Evolutionary conservation across 2,113 vertebrate species (phyloP), one percentile per base, ranked within the genome.

Genomic region (Mugil cephalus): DNA sequence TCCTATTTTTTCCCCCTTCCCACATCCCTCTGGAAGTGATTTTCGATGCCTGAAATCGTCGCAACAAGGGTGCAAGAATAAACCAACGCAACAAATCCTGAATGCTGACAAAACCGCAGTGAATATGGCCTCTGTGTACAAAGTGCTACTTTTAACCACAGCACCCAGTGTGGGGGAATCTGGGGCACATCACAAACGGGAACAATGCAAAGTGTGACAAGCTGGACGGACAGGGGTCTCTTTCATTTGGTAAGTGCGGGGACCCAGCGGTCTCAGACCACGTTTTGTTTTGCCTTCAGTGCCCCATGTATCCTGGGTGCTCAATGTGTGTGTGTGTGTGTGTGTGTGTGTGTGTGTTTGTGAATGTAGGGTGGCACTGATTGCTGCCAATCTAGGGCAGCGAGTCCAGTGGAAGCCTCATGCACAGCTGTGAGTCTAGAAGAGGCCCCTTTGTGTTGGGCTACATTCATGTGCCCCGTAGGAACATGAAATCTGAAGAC

Each of bases 401-500:
- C 2, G n/a, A 71, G 77, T 77, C 55, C 68, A 84, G 64, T 76
- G 73, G 79, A 80, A 82, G 61, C 79, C 45, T 61, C 47, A 39
- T 66, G 59, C 82, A 82, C 76, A 86, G 84, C 84, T 81, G 76
- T 69, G 69, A 55, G 68, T 52, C 58, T 38, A 75, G 68, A 82
- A 81, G 51, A 73, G 59, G 76, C 21, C 60, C n/a, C 65, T 79
- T 79, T 82, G 75, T 84, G 62, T 51, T 6, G 19, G 30, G 78
- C 60, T 21, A 43, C 55, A 61, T 42, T 74, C 62, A 56, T 34
- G 24, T 9, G 8, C 39, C 81, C 59, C 38, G 69, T 24, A 63
- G 74, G 70, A 66, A 53, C 59, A 81, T 40, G 36, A 67, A 58
- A 59, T 70, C 54, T 13, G 56, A 47, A 6, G 50, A 10, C 52